These are phyloP conservation scores for Rallus crepitans DNA, from an alignment of 2,797 vertebrate species.

Conservation along the genomic window DNA sequence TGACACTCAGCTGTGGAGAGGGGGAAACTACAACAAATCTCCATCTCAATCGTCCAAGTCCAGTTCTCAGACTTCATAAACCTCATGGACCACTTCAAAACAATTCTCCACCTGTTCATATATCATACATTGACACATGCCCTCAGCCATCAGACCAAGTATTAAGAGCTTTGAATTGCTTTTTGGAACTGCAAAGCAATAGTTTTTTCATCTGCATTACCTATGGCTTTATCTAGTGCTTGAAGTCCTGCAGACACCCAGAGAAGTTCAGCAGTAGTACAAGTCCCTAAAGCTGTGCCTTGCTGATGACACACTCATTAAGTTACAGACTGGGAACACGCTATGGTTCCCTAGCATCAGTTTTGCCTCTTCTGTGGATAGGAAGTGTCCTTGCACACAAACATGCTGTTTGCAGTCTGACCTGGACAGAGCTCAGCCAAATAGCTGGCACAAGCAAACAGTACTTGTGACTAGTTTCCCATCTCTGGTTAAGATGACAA, in stretches of 20 bases:
- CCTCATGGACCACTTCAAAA: neutral
- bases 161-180: neutral
- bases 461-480: neutral
- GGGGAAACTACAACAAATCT: neutral
- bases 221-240: neutral
- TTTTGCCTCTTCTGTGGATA: neutral
- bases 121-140: neutral
- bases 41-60: too few species aligned
- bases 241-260: neutral
- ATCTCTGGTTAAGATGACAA: neutral
- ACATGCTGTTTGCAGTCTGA: accelerated
- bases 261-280: neutral
- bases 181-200: neutral
- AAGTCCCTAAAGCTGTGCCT: neutral
- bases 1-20: neutral
- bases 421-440: neutral
- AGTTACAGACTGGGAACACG: accelerated
- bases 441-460: neutral
- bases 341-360: accelerated
- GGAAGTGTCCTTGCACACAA: neutral
- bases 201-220: neutral
- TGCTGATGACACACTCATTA: neutral
- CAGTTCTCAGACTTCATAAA: neutral
- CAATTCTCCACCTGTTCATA: neutral
- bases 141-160: neutral